These are phyloP conservation scores for Falco cherrug DNA, from an alignment of 2,797 vertebrate genomes.

Conservation along the genomic window DNA sequence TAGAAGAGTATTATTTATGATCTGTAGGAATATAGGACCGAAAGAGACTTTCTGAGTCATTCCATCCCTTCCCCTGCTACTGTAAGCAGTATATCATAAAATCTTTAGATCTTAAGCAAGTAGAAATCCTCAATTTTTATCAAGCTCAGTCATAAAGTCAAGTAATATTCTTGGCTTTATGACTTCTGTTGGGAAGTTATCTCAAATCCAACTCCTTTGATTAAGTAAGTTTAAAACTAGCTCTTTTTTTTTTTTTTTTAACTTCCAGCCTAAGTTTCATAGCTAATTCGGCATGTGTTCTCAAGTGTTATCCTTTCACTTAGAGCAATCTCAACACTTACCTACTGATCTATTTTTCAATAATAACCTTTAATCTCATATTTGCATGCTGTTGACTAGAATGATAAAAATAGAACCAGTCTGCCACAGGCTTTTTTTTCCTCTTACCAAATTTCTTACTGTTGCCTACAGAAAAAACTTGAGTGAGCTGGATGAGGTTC, in stretches of 20 bases:
- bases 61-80: neutral
- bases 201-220: neutral
- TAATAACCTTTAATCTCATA: neutral
- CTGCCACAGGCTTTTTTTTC: neutral
- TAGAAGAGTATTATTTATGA: neutral
- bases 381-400: neutral
- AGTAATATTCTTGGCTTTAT: neutral
- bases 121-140: neutral
- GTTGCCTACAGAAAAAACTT: slow-evolving; percentile 86
- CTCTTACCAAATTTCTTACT: neutral
- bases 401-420: neutral
- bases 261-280: neutral
- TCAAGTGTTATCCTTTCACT: neutral
- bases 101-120: neutral
- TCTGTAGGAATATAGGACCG: neutral
- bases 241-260: neutral
- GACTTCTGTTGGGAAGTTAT: neutral
- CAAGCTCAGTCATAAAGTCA: neutral
- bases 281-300: neutral
- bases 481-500: slow-evolving; percentile 92
- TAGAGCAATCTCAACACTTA: neutral
- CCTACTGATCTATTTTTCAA: neutral
- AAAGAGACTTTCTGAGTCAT: neutral
- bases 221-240: neutral
- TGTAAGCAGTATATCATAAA: neutral